Base-by-base conservation (phyloP, 2,888 invertebrate genomes). In the Stenichneumon culpator region DNA sequence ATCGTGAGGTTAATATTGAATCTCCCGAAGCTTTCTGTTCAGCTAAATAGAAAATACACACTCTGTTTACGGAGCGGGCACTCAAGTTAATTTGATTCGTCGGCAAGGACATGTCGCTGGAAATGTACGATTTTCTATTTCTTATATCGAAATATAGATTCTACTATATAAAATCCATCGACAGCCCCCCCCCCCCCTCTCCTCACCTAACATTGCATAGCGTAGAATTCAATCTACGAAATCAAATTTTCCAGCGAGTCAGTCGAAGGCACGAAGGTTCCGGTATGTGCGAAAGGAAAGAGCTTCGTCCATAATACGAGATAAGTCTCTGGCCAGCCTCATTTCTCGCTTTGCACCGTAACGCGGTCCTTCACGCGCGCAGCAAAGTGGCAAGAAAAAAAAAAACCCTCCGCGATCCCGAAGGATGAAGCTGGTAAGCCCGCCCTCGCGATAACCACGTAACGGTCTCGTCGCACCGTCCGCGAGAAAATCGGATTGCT, bases 371-470 rank as follows among this genome's bases (percentile, higher is more conserved):
- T 68, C 32, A 47, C 36, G 74, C 36, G 28, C 44, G 7, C 52
- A 39, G 52, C 22, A 25, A 16, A 73, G 25, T 60, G 44, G 28
- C n/a, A 52, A 50, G 44, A 36, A 28, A 44, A 36, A 19, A 39
- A n/a, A 25, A 39, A 63, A 50, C 32, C 74, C 32, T 47, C 52
- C 57, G 50, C 16, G 14, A 32, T n/a, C n/a, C 22, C 19, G 67
- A 32, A 52, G 75, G 67, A 68, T 80, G 32, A 73, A 80, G 44
- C 57, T 57, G 44, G 57, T 39, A 80, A 80, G 54, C 73, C 57
- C 73, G 67, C 32, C 80, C 73, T 16, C 14, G 47, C 63, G 70
- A 79, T 80, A 80, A 80, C 73, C 67, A 50, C 72, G 52, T 65
- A 50, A 52, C 32, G 72, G 28, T 54, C 57, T 63, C 63, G 14